Evolutionary conservation across 2,888 invertebrate genomes (phyloP).

Genomic region (Hyppa rectilinea): DNA sequence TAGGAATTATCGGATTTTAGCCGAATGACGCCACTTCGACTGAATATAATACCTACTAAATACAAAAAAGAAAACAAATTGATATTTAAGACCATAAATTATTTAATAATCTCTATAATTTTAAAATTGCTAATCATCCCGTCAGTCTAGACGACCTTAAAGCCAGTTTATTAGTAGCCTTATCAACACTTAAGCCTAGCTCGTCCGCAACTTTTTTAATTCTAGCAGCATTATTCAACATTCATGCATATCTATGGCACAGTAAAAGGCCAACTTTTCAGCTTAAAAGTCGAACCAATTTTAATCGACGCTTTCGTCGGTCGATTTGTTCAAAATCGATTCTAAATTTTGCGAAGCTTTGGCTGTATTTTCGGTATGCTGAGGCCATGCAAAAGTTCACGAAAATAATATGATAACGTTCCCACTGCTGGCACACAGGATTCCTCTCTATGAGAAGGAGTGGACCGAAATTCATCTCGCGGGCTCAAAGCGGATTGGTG

Average conservation of each 20-base stretch:
- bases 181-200: neutral
- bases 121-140: neutral
- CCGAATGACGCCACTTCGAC: too few species aligned
- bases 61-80: constrained; percentile 13
- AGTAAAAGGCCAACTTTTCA: constrained; percentile 29
- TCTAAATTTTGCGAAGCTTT: neutral
- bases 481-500: too few species aligned
- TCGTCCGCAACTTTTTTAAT: constrained; percentile 45
- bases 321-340: constrained; percentile 20
- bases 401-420: neutral
- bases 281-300: constrained; percentile 34
- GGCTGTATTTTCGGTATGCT: neutral
- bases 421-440: too few species aligned
- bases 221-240: constrained; percentile 25
- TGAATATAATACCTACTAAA: too few species aligned
- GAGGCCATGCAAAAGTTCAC: neutral
- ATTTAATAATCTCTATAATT: neutral
- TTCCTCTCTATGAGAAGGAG: too few species aligned
- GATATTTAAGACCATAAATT: neutral
- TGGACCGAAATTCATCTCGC: too few species aligned
- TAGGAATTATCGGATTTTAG: too few species aligned
- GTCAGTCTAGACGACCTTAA: neutral
- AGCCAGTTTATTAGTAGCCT: constrained; percentile 3
- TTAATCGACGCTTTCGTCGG: constrained; percentile 18
- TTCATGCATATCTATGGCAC: constrained; percentile 22